Percentiles rank a stretch among this genome's conserved stretches.
These are phyloP conservation scores for Excalfactoria chinensis DNA, from an alignment of 2,113 vertebrate species.

Conservation along the genomic window DNA sequence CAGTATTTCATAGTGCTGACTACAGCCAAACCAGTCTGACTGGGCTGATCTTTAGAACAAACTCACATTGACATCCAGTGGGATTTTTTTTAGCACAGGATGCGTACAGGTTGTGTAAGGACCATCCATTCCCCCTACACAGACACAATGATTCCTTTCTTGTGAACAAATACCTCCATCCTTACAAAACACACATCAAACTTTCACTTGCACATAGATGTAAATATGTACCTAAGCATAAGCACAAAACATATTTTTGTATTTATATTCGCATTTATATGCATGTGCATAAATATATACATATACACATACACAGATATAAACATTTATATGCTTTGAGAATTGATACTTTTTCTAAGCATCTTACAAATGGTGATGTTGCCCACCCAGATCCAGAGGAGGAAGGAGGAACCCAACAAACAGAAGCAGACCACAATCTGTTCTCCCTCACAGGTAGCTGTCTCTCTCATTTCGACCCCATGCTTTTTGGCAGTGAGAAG, in stretches of 20 bases:
- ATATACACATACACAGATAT: no score
- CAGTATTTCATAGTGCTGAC: not conserved
- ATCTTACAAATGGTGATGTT: accelerated
- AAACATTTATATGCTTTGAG: not conserved
- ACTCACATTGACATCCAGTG: not conserved
- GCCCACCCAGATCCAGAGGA: no score
- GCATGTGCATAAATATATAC: no score
- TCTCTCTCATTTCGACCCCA: not conserved
- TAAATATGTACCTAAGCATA: not conserved
- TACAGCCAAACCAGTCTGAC: not conserved
- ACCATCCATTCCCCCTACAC: constrained; percentile 17
- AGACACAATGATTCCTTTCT: constrained; percentile 3
- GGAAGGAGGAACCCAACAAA: not conserved
- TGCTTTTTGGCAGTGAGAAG: not conserved
- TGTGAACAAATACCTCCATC: not conserved
- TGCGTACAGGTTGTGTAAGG: not conserved
- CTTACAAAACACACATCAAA: not conserved
- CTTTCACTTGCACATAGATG: not conserved
- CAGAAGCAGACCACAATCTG: not conserved
- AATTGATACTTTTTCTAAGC: not conserved
- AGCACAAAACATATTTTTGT: not conserved
- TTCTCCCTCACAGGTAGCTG: not conserved
- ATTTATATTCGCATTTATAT: no score
- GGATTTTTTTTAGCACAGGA: not conserved
- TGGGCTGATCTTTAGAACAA: not conserved